Percentiles rank a stretch among this genome's conserved stretches.
Evolutionary conservation across 1,140 invertebrate genomes (phyloP).

Genomic region (Pinna nobilis): DNA sequence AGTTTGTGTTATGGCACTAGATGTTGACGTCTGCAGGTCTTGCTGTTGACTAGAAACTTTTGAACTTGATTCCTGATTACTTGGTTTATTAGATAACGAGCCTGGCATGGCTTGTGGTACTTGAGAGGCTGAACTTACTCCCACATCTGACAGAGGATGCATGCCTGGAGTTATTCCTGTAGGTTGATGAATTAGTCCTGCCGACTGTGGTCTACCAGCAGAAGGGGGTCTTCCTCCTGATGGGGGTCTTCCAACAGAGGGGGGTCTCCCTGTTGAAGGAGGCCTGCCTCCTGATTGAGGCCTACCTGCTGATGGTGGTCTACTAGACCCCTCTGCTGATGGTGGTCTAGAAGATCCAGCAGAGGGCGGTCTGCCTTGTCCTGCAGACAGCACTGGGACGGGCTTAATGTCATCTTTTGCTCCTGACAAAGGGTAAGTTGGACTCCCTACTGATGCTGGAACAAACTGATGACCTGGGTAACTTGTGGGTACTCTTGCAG

Average conservation of each 20-base stretch:
- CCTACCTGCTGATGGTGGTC: constrained; percentile 1
- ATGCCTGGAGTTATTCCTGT: background rate
- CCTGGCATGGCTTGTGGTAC: background rate
- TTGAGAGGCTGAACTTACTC: constrained; percentile 5
- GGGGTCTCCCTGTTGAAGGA: background rate
- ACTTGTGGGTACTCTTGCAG: no score
- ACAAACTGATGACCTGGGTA: no score
- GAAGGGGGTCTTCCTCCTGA: constrained; percentile 8
- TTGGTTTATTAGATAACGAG: background rate
- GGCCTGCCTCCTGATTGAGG: constrained; percentile 3
- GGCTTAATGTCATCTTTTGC: no score
- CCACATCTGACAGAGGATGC: constrained; percentile 2
- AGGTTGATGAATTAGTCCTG: background rate
- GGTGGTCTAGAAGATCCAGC: no score
- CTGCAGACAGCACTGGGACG: no score
- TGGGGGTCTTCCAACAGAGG: constrained; percentile 5
- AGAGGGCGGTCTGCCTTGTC: no score
- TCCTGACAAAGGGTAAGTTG: no score
- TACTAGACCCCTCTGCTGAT: constrained; percentile 10
- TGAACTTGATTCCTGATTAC: background rate
- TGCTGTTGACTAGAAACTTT: constrained; percentile 17
- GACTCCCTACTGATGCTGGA: no score
- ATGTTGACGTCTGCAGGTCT: background rate
- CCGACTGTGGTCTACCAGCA: constrained; percentile 5
- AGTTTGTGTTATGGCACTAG: constrained; percentile 10